A percentile compares a stretch with the other conserved stretches of the same genome.
phyloP scores from a whole-genome alignment of 2,888 invertebrate species.

The Brachyptera risi region DNA sequence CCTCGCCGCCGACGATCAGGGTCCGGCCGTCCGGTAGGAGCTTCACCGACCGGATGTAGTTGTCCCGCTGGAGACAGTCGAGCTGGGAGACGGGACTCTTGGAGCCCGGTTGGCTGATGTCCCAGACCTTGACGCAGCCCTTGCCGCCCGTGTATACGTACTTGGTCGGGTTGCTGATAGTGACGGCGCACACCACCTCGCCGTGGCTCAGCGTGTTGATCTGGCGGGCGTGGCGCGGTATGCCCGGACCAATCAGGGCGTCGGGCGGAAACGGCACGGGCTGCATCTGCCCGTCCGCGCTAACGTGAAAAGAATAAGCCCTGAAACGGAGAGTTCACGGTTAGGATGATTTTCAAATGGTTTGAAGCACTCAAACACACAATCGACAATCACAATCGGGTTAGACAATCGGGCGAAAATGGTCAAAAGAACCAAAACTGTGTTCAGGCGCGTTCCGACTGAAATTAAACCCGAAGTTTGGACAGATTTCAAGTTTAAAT shows the following conservation, averaged over 20 bases:
- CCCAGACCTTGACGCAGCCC: slow-evolving; percentile 97
- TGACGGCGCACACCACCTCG: slow-evolving; percentile 96
- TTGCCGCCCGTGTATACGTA: slow-evolving; percentile 95
- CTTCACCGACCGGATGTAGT: slow-evolving; percentile 94
- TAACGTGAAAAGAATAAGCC: slow-evolving; percentile 92
- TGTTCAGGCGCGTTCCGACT: too few relatives aligned
- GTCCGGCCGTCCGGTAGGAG: slow-evolving; percentile 88
- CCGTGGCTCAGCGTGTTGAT: slow-evolving; percentile 91
- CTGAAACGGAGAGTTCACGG: too few relatives aligned
- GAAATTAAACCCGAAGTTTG: too few relatives aligned
- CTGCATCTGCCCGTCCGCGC: slow-evolving; percentile 82
- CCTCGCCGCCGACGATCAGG: slow-evolving; percentile 93
- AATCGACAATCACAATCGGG: too few relatives aligned
- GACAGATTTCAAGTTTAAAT: too few relatives aligned
- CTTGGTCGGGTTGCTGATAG: slow-evolving; percentile 88
- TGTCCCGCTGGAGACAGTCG: slow-evolving; percentile 92
- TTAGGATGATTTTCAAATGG: too few relatives aligned
- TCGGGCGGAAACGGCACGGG: slow-evolving; percentile 94
- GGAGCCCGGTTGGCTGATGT: slow-evolving; percentile 82
- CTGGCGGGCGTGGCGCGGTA: slow-evolving; percentile 88
- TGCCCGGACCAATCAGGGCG: slow-evolving; percentile 87
- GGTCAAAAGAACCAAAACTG: too few relatives aligned
- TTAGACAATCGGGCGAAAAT: too few relatives aligned
- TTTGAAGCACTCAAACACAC: too few relatives aligned
- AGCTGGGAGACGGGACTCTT: slow-evolving; percentile 87